Evolutionary conservation across 2,797 vertebrate species (phyloP), one percentile per base, ranked within the genome.

Genomic region (Gadopsis marmoratus): DNA sequence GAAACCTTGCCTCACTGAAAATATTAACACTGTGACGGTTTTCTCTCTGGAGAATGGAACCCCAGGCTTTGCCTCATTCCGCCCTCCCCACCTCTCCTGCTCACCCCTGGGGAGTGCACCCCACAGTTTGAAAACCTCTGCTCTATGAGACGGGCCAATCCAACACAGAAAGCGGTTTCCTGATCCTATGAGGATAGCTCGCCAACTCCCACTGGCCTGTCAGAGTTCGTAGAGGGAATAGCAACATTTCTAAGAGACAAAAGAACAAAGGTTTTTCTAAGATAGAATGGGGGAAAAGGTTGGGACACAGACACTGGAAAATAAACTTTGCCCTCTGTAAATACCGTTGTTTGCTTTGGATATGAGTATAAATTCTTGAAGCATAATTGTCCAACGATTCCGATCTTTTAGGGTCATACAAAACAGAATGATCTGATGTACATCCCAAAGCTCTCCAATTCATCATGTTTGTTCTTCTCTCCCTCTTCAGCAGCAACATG

Each of bases 381-480:
- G 56, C 45, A 2, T 65, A 64, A 26, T 4, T 21, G n/a, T 58
- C 4, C 45, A 8, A 48, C 1, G 7, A 60, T 53, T 67, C 23
- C 43, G 19, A 26, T 59, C 43, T 66, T 64, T 72, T 41, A 76
- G 67, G 35, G 33, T 69, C 37, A 23, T 0, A 31, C 14, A 10
- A 75, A 71, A 74, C 16, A 33, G 51, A 81, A 63, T 63, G 60
- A 69, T 54, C 58, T 78, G 60, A 84, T 17, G 5, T 29, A 48
- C n/a, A 58, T 77, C 72, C 59, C 39, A 71, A 2, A 75, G 47
- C 73, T 60, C 19, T 72, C 64, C 14, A 33, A 56, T 69, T 58
- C 35, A 23, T 75, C 45, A 16, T 70, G 80, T 88, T 88, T 91
- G 67, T 76, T 80, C 71, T 59, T 54, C 17, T 47, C 17, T 73